Evolutionary conservation across 2,888 invertebrate species (phyloP), one percentile per base, ranked within the genome.

Genomic region (Amiota minor): DNA sequence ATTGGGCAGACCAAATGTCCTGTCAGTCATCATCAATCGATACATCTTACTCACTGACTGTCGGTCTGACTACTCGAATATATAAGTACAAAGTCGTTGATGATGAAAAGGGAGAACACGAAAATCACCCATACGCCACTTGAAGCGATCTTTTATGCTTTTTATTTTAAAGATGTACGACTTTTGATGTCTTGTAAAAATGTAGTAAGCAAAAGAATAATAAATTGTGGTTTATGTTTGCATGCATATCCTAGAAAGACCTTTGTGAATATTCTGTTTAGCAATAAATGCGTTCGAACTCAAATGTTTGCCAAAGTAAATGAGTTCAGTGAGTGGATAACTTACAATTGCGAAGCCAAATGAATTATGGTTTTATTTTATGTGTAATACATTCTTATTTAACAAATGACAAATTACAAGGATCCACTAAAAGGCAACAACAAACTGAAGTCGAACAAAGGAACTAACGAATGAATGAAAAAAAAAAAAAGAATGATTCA

Each of bases 71-170:
- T n/a, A 53, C 14, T 35, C 20, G 49, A 47, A 47, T 11, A 18
- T 65, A n/a, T n/a, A n/a, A n/a, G n/a, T n/a, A 47, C 47, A 10
- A n/a, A 9, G 65, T 47, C 18, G 18, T 35, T 35, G n/a, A 45
- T 12, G 62, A 47, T 14, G 46, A 46, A 46, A 46, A 45, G 14
- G 47, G 16, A 49, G 4, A 46, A 14, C 12, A 65, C 4, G 11
- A 35, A 62, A 45, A 45, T 46, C 45, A 45, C 62, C n/a, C 65
- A 65, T 49, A 65, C 65, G 65, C 50, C 67, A 12, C 65, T 18
- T 65, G 65, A 11, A 14, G 10, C 65, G 59, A 20, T 20, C 18
- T 10, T 50, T 50, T 50, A 50, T 50, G 23, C 2, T 1, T 35
- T 35, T 35, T 35, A 35, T 35, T 35, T 23, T 35, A 6, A 35